Conservation (phyloP, 2,888 invertebrate genomes). For the Suillia variegata region DNA sequence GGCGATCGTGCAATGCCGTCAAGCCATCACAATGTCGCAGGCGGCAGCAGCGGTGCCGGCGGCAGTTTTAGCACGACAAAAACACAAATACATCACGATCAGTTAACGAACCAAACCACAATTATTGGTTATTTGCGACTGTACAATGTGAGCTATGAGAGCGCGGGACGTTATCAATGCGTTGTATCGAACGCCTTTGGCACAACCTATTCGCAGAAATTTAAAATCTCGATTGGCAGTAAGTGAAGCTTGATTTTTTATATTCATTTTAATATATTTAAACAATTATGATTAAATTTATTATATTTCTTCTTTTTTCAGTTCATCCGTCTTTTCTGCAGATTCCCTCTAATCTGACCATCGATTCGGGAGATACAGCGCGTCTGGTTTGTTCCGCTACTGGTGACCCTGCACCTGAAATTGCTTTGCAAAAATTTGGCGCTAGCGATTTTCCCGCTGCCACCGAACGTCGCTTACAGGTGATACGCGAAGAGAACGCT, state of each 20-base stretch:
- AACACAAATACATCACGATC: conserved; percentile 59
- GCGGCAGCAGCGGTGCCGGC: conserved; percentile 13
- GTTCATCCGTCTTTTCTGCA: conserved; percentile 87
- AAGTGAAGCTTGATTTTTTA: conserved; percentile 42
- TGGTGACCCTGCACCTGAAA: conserved; percentile 87
- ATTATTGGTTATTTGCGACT: conserved; percentile 77
- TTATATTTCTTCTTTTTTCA: conserved; percentile 47
- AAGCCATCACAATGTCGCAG: conserved; percentile 25
- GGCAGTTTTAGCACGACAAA: conserved; percentile 50
- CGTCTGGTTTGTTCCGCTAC: conserved; percentile 89
- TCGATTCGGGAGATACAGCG: conserved; percentile 83
- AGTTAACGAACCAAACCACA: conserved; percentile 64
- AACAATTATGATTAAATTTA: too few relatives aligned
- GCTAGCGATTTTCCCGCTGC: conserved; percentile 95
- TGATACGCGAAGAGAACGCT: conserved; percentile 88
- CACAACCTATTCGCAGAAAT: conserved; percentile 84
- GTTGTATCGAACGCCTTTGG: conserved; percentile 88
- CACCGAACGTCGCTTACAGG: conserved; percentile 88
- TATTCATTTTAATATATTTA: not conserved
- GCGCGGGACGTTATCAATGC: conserved; percentile 92
- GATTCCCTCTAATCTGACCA: conserved; percentile 82
- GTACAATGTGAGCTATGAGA: conserved; percentile 75
- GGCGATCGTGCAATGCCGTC: conserved; percentile 14
- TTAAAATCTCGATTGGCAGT: conserved; percentile 85
- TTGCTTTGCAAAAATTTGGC: conserved; percentile 91